These are phyloP conservation scores for Nymphalis c-album DNA, from an alignment of 2,888 invertebrate genomes.

Conservation along the genomic window DNA sequence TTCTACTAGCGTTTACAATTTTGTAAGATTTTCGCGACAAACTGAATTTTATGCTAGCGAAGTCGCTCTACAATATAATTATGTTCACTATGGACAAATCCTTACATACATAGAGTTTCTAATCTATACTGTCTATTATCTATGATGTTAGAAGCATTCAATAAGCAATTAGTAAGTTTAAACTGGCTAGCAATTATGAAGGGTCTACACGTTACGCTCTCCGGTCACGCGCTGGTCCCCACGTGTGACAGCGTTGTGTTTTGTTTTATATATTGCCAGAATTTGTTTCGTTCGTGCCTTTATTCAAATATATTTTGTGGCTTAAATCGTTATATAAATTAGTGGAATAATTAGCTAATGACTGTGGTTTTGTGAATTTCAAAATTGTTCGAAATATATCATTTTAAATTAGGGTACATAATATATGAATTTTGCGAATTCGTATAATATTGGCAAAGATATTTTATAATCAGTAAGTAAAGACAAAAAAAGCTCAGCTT, in stretches of 20 bases:
- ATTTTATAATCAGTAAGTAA: no score
- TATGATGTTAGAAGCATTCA: constrained; percentile 7
- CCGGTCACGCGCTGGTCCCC: constrained; percentile 16
- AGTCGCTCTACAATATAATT: neutral
- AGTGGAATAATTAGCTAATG: neutral
- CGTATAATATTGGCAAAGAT: no score
- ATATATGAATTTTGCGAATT: neutral
- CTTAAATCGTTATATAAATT: neutral
- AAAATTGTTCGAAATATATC: neutral
- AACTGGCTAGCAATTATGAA: constrained; percentile 22
- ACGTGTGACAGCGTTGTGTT: neutral
- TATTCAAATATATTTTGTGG: neutral
- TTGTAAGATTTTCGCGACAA: no score
- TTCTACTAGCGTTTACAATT: no score
- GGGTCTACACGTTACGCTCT: constrained; percentile 11
- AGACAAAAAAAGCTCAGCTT: no score
- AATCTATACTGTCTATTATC: constrained; percentile 7
- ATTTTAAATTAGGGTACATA: neutral
- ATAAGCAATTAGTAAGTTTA: constrained; percentile 19
- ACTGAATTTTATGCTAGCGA: no score
- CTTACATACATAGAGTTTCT: neutral
- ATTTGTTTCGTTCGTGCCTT: constrained; percentile 4
- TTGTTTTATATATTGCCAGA: constrained; percentile 10
- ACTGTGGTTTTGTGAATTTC: neutral
- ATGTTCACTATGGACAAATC: neutral